Evolutionary conservation across 2,113 vertebrate species (phyloP), one percentile per base, ranked within the genome.

Genomic region (Grantiella picta): DNA sequence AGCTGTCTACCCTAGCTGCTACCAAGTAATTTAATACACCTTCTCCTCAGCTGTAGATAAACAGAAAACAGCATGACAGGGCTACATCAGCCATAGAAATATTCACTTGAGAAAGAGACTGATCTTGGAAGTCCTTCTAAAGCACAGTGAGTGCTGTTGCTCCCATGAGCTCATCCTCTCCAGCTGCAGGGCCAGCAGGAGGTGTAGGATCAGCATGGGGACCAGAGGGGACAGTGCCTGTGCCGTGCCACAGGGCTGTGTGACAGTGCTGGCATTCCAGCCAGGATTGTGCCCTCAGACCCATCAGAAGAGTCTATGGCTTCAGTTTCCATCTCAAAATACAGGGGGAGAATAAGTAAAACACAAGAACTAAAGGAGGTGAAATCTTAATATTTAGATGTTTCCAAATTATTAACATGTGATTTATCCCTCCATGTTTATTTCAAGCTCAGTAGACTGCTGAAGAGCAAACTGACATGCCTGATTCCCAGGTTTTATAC

Each of bases 21-120:
- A 96, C 94, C 63, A 66, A 78, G 91, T 78, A 94, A 94, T 89
- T 89, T 65, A 91, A 94, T 75, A 87, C 52, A 71, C 31, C 40
- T 38, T 83, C 83, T 83, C 71, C 76, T 84, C 66, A 92, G 49
- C 68, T 78, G 69, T 2, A 78, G 91, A 84, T 66, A 92, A 83
- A 88, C 68, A 90, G 45, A 92, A 90, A 77, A 88, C n/a, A n/a
- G 33, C 53, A 17, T 28, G 76, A 52, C 64, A 77, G 61, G 16
- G 10, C 86, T 63, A 20, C 82, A 86, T 72, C 42, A 27, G 36
- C 63, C 66, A 5, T 10, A 45, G 82, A 93, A 82, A 77, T 21
- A 70, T 4, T 18, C 59, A 35, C 54, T 47, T 36, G 52, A 45
- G 63, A 45, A 59, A 12, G 38, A 57, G 38, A 13, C 35, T 70